These are phyloP conservation scores for Drosophila mauritiana DNA, from an alignment of 1,140 invertebrate species.

Conservation along the genomic window DNA sequence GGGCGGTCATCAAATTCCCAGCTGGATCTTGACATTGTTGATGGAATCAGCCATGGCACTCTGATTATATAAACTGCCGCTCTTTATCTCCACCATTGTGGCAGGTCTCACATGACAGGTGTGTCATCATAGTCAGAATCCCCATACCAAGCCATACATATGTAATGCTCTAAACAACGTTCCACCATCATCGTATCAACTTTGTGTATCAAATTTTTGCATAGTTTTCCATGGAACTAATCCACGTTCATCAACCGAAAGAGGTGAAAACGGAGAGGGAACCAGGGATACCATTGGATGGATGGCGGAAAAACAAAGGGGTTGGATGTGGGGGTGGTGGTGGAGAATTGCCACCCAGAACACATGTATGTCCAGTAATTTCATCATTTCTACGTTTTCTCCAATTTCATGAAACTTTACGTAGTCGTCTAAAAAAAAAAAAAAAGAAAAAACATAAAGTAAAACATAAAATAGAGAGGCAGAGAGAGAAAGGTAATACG, in stretches of 20 bases:
- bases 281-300: neutral
- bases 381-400: slow-evolving; percentile 80
- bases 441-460: slow-evolving; percentile 16
- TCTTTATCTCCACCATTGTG: slow-evolving; percentile 31
- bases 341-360: slow-evolving; percentile 26
- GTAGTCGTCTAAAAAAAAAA: slow-evolving; percentile 47
- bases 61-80: slow-evolving; percentile 33
- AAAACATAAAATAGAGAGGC: slow-evolving; percentile 31
- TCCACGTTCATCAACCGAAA: slow-evolving; percentile 32
- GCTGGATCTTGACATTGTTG: slow-evolving; percentile 29
- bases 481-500: slow-evolving; percentile 23
- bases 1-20: slow-evolving; percentile 12
- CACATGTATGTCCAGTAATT: slow-evolving; percentile 75
- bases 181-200: slow-evolving; percentile 13
- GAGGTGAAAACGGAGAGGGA: neutral
- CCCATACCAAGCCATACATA: slow-evolving; percentile 1
- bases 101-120: slow-evolving; percentile 38
- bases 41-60: slow-evolving; percentile 20
- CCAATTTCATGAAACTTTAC: slow-evolving; percentile 75
- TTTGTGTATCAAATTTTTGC: slow-evolving; percentile 60
- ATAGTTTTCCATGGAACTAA: slow-evolving; percentile 62
- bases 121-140: slow-evolving; percentile 42
- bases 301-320: neutral
- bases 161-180: slow-evolving; percentile 2
- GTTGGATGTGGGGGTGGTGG: neutral